These are phyloP conservation scores for Protonibea diacanthus DNA, from an alignment of 2,797 vertebrate species.

Conservation along the genomic window DNA sequence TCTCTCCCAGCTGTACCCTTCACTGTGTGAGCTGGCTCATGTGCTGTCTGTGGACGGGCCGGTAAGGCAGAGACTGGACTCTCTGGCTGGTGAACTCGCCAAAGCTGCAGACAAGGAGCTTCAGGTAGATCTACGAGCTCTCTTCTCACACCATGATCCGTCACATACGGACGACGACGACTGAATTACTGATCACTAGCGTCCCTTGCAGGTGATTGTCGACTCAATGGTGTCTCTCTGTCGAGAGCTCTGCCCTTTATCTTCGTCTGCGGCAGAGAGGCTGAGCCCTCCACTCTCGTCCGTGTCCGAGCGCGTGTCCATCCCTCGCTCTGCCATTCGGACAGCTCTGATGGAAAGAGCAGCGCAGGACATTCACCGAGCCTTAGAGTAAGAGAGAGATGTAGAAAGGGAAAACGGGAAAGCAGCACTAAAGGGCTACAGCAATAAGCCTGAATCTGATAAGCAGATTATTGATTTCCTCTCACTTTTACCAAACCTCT, in stretches of 20 bases:
- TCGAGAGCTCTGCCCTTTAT: conserved; percentile 90
- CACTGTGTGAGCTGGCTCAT: conserved; percentile 92
- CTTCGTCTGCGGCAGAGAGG: conserved; percentile 87
- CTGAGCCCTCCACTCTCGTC: conserved; percentile 89
- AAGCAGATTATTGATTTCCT: conserved; percentile 62
- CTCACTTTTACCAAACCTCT: conserved; percentile 64
- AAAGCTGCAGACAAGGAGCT: conserved; percentile 94
- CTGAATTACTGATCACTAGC: conserved; percentile 24
- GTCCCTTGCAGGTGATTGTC: conserved; percentile 87
- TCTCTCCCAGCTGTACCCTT: conserved; percentile 89
- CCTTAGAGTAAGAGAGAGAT: conserved; percentile 88
- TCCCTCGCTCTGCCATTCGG: conserved; percentile 90
- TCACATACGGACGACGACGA: neutral
- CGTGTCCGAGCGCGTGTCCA: conserved; percentile 88
- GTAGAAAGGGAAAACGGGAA: neutral
- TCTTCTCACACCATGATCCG: neutral
- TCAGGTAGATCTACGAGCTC: conserved; percentile 81
- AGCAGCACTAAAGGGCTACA: neutral
- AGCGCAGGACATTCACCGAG: conserved; percentile 92
- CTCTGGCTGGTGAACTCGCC: conserved; percentile 90
- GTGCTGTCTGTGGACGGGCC: conserved; percentile 92
- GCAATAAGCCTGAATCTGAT: conserved; percentile 55
- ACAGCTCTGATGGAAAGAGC: conserved; percentile 92
- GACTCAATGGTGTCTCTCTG: conserved; percentile 93
- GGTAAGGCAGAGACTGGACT: conserved; percentile 90